Evolutionary conservation across 2,113 vertebrate genomes (phyloP), one percentile per base, ranked within the genome.

Genomic region (Semnornis frantzii): DNA sequence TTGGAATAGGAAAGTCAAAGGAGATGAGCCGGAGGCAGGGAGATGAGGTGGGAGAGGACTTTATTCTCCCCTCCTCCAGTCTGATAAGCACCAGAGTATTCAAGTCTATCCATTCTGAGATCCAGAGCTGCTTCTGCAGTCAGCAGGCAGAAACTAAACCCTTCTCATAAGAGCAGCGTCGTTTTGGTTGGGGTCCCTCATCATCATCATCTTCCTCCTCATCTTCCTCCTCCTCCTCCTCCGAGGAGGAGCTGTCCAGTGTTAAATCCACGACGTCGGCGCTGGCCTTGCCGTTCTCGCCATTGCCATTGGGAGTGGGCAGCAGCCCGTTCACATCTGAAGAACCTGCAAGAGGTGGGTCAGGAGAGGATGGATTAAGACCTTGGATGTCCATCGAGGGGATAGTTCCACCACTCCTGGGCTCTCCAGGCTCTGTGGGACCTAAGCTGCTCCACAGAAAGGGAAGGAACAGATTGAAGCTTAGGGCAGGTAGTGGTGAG

Each of bases 121-220:
- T 39, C 16, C 11, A 9, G 78, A 85, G 87, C 87, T 42, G 33
- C 76, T 57, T 89, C 75, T 9, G 44, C 88, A 88, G 98, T 99
- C 99, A 99, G 98, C 99, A 99, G 89, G 99, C 99, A 30, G 99
- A 99, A 94, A 99, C 99, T 95, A 99, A 97, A 97, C 99, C 99
- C 96, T 99, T 99, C 97, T 98, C 98, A 2, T 99, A 99, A 88
- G 98, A 98, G 97, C 99, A 99, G 97, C 99, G 98, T 68, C 99
- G 98, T 95, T 99, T 99, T 33, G 98, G 98, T 82, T 98, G 97
- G 48, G 99, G 98, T 85, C 98, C 99, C 68, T 98, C 98, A 3
- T 98, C 98, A 1, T 98, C 98, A 14, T 99, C 99, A 2, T 99
- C 99, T 21, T 99, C 99, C 0, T 99, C 99, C 80, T 99, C 98